These are phyloP conservation scores for Pseudomyrmex dendroicus DNA, from an alignment of 1,140 invertebrate genomes.

Conservation along the genomic window DNA sequence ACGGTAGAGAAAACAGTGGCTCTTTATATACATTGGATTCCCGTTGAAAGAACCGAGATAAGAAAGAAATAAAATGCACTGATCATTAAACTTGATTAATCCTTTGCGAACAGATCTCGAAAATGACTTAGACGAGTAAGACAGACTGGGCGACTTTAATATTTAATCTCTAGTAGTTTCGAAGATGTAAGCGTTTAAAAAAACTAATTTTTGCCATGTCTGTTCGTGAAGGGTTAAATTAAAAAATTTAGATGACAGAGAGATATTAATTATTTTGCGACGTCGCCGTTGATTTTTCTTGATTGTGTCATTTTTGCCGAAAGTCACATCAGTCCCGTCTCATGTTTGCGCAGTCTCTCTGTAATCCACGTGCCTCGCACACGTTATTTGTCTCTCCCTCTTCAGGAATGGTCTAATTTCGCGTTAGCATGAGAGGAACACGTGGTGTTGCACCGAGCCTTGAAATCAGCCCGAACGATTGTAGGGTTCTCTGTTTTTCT, in stretches of 20 bases:
- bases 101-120: no score
- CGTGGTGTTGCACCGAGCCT: constrained; percentile 36
- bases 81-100: no score
- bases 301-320: background rate
- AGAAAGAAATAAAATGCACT: no score
- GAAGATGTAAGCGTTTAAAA: no score
- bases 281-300: background rate
- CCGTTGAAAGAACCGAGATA: no score
- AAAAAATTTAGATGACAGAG: background rate
- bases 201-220: no score
- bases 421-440: constrained; percentile 21
- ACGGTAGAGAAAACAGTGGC: no score
- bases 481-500: background rate
- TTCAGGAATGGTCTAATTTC: background rate
- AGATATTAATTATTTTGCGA: background rate
- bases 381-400: background rate
- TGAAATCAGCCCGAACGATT: constrained; percentile 26
- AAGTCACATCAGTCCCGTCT: background rate
- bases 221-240: background rate
- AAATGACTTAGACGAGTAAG: no score
- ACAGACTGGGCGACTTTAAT: no score
- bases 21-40: no score
- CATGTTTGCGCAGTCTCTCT: background rate
- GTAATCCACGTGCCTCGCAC: constrained; percentile 21
- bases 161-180: no score